phyloP scores from a whole-genome alignment of 2,888 invertebrate genomes.

The Odontocerum albicorne region DNA sequence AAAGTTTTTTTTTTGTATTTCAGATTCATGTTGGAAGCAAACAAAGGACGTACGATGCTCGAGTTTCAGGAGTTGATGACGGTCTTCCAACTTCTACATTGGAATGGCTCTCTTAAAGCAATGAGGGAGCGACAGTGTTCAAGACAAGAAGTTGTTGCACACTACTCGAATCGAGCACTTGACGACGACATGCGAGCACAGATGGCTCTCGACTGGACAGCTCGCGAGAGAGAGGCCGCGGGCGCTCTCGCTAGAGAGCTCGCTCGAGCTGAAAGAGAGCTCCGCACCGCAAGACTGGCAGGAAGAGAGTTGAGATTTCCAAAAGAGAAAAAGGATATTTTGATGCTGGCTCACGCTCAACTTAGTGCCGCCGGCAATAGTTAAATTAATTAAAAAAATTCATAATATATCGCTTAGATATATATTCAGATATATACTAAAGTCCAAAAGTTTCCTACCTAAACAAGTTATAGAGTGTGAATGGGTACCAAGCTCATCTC shows the following conservation, averaged over 20 bases:
- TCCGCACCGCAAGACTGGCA: conserved; percentile 82
- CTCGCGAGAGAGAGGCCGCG: conserved; percentile 72
- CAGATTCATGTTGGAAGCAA: conserved; percentile 75
- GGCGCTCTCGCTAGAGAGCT: conserved; percentile 81
- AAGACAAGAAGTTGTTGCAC: conserved; percentile 88
- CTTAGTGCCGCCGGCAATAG: conserved; percentile 55
- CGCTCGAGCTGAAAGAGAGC: conserved; percentile 81
- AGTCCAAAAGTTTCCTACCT: no score
- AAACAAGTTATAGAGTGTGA: no score
- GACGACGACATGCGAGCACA: conserved; percentile 96
- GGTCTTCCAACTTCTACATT: conserved; percentile 93
- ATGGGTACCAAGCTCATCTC: no score
- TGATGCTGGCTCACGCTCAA: conserved; percentile 86
- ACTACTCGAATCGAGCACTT: conserved; percentile 88
- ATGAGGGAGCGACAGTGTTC: conserved; percentile 95
- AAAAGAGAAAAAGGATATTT: conserved; percentile 93
- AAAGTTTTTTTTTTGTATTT: conserved; percentile 10
- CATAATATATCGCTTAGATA: no score
- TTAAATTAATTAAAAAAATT: conserved; percentile 18
- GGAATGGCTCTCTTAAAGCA: conserved; percentile 95
- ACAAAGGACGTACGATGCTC: conserved; percentile 91
- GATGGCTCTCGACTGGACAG: conserved; percentile 96
- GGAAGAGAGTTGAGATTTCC: conserved; percentile 91
- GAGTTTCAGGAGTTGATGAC: conserved; percentile 97
- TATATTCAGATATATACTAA: no score